These are phyloP conservation scores for Clinocottus analis DNA, from an alignment of 2,113 vertebrate genomes.

Conservation along the genomic window DNA sequence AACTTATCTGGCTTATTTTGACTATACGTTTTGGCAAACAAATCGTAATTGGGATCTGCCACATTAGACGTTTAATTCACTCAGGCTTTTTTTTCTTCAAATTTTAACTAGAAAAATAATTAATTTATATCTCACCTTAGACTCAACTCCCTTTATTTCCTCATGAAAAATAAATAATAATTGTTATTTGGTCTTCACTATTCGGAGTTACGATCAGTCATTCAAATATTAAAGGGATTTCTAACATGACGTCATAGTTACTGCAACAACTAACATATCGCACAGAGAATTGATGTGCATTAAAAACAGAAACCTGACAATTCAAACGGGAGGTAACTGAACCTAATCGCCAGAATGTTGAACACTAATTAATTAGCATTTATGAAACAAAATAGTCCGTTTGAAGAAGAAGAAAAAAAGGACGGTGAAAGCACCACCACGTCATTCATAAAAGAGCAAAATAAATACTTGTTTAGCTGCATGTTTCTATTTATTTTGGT, in stretches of 20 bases:
- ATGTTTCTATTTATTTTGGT: conserved; percentile 73
- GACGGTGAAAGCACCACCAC: conserved; percentile 48
- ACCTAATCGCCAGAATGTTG: conserved; percentile 69
- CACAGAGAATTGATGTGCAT: conserved; percentile 67
- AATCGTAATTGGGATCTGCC: conserved; percentile 33
- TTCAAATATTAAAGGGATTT: conserved; percentile 57
- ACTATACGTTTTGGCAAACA: conserved; percentile 26
- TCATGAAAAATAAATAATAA: conserved; percentile 44
- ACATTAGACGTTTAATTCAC: conserved; percentile 41
- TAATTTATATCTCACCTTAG: conserved; percentile 49
- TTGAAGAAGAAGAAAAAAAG: conserved; percentile 23
- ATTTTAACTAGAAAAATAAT: conserved; percentile 52
- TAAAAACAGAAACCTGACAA: conserved; percentile 70
- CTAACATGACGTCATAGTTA: conserved; percentile 62
- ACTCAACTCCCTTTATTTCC: conserved; percentile 5
- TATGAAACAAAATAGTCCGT: conserved; percentile 78
- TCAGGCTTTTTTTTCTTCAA: conserved; percentile 62
- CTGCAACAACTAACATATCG: conserved; percentile 59
- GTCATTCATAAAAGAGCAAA: conserved; percentile 67
- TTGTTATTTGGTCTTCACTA: conserved; percentile 66
- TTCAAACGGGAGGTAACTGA: conserved; percentile 77
- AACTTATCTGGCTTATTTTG: background rate
- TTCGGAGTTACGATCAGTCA: conserved; percentile 61
- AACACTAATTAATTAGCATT: conserved; percentile 83
- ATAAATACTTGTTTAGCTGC: conserved; percentile 70